Evolutionary conservation across 1,140 invertebrate species (phyloP), one percentile per base, ranked within the genome.

Genomic region (Caenorhabditis tropicalis): DNA sequence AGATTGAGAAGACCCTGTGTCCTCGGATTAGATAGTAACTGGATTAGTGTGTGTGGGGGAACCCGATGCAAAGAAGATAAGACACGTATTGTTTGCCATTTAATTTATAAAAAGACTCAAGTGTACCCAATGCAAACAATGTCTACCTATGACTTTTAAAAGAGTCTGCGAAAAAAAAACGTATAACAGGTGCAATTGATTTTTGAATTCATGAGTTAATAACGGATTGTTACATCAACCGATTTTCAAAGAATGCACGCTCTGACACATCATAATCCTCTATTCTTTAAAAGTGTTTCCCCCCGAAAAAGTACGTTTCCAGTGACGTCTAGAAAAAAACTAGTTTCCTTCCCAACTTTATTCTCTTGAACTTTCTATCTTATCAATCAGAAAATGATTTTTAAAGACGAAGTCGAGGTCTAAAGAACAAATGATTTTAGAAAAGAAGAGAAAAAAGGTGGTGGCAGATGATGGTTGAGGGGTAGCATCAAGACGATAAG

Each of bases 61-160:
- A 12, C 5, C 39, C 12, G 39, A 6, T 43, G 5, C 39, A 6
- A 43, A 5, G 5, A 43, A 12, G 39, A 43, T n/a, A n/a, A n/a
- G n/a, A n/a, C n/a, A n/a, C n/a, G n/a, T n/a, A n/a, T n/a, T n/a
- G 31, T 33, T 65, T 65, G 58, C 58, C 7, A 21, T 33, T 6
- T 10, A 19, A 65, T 65, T 58, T 58, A 19, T 31, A 58, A 65
- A 65, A 65, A 65, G 7, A 12, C 12, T 33, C 24, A 21, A 29
- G 58, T 65, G 58, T 24, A 65, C 58, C 36, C 58, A 65, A 19
- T 36, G 58, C 19, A 33, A 65, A 65, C 58, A 65, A n/a, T 65
- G 58, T 65, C 58, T 65, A 24, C 15, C 58, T 33, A 27, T 12
- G 10, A 51, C n/a, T n/a, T 51, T 51, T n/a, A 51, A n/a, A n/a